Percentiles rank a stretch among this genome's conserved stretches.
These are phyloP conservation scores for Thera obeliscata DNA, from an alignment of 2,888 invertebrate genomes.

Conservation along the genomic window DNA sequence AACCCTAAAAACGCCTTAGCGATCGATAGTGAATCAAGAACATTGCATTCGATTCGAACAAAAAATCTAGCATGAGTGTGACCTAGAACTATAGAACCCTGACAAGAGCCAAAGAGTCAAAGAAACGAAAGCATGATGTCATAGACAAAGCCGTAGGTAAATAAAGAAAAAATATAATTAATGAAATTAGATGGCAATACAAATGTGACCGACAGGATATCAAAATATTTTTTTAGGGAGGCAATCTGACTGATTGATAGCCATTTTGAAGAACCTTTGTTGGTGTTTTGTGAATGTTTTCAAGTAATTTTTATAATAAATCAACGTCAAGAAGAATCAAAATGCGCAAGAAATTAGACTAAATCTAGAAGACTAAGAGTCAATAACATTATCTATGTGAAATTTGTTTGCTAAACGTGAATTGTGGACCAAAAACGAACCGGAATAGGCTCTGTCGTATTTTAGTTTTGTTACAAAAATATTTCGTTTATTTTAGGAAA, in stretches of 20 bases:
- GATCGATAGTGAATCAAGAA: too few relatives aligned
- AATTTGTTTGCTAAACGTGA: slow-evolving; percentile 71
- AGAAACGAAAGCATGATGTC: slow-evolving; percentile 30
- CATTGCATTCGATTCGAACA: too few relatives aligned
- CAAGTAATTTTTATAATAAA: slow-evolving; percentile 70
- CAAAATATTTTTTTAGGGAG: slow-evolving; percentile 77
- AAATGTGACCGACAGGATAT: slow-evolving; percentile 76
- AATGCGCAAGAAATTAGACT: slow-evolving; percentile 46
- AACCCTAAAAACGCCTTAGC: too few relatives aligned
- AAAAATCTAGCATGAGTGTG: too few relatives aligned
- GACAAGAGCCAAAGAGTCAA: too few relatives aligned
- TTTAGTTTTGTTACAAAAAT: slow-evolving; percentile 58
- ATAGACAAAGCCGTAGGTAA: slow-evolving; percentile 55
- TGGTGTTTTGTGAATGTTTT: slow-evolving; percentile 85
- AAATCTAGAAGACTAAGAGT: slow-evolving; percentile 46
- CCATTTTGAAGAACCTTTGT: slow-evolving; percentile 85
- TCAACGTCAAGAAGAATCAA: slow-evolving; percentile 56
- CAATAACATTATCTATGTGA: slow-evolving; percentile 51
- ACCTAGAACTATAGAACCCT: too few relatives aligned
- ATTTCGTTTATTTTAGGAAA: slow-evolving; percentile 26
- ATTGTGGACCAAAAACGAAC: slow-evolving; percentile 72
- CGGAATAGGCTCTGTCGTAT: slow-evolving; percentile 74
- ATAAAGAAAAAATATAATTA: slow-evolving; percentile 45
- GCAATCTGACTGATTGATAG: slow-evolving; percentile 82
- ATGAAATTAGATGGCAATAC: slow-evolving; percentile 78